phyloP scores from a whole-genome alignment of 2,797 vertebrate species.

The Lepilemur ruficaudatus region DNA sequence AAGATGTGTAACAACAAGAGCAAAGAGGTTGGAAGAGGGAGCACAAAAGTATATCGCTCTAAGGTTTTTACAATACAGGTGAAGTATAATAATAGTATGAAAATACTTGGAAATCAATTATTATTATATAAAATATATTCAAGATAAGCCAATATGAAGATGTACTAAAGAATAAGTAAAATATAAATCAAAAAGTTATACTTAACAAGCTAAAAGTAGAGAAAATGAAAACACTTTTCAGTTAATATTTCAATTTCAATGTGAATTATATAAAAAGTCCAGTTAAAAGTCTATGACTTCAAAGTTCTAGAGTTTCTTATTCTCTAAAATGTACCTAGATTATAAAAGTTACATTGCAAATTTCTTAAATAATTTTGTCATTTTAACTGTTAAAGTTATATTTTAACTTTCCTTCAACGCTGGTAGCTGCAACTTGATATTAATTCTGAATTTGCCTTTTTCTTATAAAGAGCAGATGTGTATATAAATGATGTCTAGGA shows the following conservation, averaged over 20 bases:
- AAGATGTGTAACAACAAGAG: not conserved
- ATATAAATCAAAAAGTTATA: not conserved
- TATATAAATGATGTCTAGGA: not conserved
- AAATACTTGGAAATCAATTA: too few species aligned
- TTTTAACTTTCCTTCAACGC: not conserved
- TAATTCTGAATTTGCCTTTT: not conserved
- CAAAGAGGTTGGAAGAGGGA: not conserved
- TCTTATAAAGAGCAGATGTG: not conserved
- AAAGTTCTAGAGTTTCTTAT: not conserved
- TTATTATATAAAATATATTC: not conserved
- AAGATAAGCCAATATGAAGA: not conserved
- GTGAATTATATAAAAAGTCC: too few species aligned
- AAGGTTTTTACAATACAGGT: not conserved
- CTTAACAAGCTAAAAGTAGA: not conserved
- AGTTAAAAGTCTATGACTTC: not conserved
- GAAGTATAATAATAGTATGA: not conserved
- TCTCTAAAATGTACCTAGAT: not conserved
- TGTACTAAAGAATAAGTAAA: not conserved
- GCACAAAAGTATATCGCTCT: not conserved
- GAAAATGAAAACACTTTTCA: too few species aligned
- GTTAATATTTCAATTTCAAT: too few species aligned
- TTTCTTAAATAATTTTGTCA: not conserved
- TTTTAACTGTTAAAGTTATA: not conserved
- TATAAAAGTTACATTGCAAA: not conserved
- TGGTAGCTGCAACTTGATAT: not conserved